These are phyloP conservation scores for Centrocercus urophasianus DNA, from an alignment of 2,113 vertebrate genomes.

Conservation along the genomic window DNA sequence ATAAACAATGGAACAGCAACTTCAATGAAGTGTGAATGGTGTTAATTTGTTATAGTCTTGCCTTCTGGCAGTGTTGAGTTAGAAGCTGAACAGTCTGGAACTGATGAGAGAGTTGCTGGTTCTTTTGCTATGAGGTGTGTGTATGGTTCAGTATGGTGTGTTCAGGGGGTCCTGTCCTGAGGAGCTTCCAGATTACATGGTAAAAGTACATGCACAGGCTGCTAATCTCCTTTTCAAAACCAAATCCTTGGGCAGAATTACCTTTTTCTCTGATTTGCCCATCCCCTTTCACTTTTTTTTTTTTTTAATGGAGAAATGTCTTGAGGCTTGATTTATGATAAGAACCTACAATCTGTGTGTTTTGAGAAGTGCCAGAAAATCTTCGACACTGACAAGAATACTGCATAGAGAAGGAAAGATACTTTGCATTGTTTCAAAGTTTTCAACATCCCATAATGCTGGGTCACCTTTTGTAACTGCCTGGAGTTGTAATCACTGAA, in stretches of 20 bases:
- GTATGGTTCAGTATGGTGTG: background rate
- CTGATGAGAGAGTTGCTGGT: background rate
- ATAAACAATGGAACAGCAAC: conserved; percentile 67
- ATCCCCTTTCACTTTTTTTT: background rate
- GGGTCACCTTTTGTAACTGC: background rate
- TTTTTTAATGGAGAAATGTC: background rate
- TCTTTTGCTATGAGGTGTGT: background rate
- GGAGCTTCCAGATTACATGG: conserved; percentile 12
- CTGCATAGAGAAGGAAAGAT: background rate
- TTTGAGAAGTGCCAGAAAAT: conserved; percentile 36
- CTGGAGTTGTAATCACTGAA: background rate
- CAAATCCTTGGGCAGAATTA: background rate
- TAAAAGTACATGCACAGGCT: background rate
- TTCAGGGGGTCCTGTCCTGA: conserved; percentile 22
- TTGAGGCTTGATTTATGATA: conserved; percentile 5
- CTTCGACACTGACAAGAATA: background rate
- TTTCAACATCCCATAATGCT: background rate
- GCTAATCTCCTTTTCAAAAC: conserved; percentile 4
- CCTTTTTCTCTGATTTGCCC: background rate
- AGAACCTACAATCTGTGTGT: background rate
- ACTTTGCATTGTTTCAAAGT: background rate
- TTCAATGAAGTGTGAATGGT: conserved; percentile 56
- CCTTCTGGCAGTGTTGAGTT: conserved; percentile 65
- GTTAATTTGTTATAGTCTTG: conserved; percentile 67
- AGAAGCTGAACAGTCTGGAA: conserved; percentile 48